phyloP scores from a whole-genome alignment of 2,797 vertebrate genomes.

The Acanthis flammea region DNA sequence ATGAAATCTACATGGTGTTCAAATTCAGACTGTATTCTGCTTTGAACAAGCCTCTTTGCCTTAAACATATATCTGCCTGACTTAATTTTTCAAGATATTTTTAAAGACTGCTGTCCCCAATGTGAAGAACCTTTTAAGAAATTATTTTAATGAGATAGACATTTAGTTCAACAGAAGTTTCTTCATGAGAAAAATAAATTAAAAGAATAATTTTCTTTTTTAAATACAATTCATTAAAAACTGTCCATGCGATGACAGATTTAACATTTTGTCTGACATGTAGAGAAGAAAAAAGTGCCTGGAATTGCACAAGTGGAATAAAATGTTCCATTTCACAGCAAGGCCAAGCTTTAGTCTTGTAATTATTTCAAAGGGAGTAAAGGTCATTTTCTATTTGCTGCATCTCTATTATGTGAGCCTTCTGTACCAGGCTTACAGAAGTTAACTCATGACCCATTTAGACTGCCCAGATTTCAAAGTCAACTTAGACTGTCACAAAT shows the following conservation, averaged over 20 bases:
- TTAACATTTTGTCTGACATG: constrained; percentile 59
- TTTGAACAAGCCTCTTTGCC: background rate
- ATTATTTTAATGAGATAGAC: constrained; percentile 53
- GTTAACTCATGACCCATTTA: constrained; percentile 33
- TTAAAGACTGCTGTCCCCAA: background rate
- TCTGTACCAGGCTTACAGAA: constrained; percentile 2
- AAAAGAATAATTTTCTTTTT: constrained; percentile 38
- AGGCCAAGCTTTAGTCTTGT: constrained; percentile 46
- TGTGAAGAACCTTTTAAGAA: constrained; percentile 17
- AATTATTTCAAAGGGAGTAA: constrained; percentile 72
- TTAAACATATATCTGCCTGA: background rate
- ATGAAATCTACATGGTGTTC: background rate
- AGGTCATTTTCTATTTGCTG: constrained; percentile 69
- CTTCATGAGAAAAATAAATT: constrained; percentile 58
- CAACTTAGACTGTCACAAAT: background rate
- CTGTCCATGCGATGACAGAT: constrained; percentile 23
- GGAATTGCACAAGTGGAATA: constrained; percentile 52
- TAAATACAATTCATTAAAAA: constrained; percentile 72
- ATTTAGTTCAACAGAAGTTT: constrained; percentile 55
- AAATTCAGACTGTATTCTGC: background rate
- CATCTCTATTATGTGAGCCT: background rate
- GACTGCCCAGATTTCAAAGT: constrained; percentile 36
- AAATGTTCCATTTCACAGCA: constrained; percentile 69
- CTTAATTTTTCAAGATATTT: background rate
- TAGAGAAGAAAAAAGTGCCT: constrained; percentile 59